Evolutionary conservation across 92 coral and sea anemone species (phyloP).

Genomic region (Epizoanthus illoricatus): DNA sequence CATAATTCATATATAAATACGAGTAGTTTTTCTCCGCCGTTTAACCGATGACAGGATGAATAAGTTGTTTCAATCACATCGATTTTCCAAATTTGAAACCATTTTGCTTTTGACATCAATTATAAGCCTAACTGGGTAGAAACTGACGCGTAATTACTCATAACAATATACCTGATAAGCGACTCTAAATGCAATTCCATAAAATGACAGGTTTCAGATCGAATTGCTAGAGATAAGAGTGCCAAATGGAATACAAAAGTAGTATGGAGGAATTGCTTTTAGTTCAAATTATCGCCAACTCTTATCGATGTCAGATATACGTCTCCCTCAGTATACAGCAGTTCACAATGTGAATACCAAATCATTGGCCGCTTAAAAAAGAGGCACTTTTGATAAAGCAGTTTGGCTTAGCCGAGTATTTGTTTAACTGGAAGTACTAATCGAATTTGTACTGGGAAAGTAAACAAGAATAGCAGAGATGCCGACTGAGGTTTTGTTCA

Average conservation of each 20-base stretch:
- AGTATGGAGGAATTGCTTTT: neutral
- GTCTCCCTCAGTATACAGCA: neutral
- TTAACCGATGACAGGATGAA: neutral
- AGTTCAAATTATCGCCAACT: too few species aligned
- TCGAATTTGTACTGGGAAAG: conserved; percentile 7
- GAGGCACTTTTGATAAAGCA: neutral
- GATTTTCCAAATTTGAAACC: conserved; percentile 22
- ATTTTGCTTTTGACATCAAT: conserved; percentile 34
- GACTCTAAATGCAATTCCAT: conserved; percentile 27
- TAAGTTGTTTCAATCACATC: conserved; percentile 16
- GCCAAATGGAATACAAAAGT: neutral
- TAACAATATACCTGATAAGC: conserved; percentile 35
- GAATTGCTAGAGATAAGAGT: conserved; percentile 21
- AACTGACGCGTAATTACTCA: conserved; percentile 30
- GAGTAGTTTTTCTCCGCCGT: neutral
- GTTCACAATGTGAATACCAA: neutral
- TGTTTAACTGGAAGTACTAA: conserved; percentile 35
- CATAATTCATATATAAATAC: conserved; percentile 17
- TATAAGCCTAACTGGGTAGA: conserved; percentile 1
- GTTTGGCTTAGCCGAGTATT: neutral
- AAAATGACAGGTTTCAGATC: conserved; percentile 33
- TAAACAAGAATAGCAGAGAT: neutral
- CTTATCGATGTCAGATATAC: too few species aligned
- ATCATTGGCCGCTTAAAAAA: conserved; percentile 24
- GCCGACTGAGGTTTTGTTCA: neutral